Evolutionary conservation across 2,888 invertebrate genomes (phyloP), one percentile per base, ranked within the genome.

Genomic region (Machimus atricapillus): DNA sequence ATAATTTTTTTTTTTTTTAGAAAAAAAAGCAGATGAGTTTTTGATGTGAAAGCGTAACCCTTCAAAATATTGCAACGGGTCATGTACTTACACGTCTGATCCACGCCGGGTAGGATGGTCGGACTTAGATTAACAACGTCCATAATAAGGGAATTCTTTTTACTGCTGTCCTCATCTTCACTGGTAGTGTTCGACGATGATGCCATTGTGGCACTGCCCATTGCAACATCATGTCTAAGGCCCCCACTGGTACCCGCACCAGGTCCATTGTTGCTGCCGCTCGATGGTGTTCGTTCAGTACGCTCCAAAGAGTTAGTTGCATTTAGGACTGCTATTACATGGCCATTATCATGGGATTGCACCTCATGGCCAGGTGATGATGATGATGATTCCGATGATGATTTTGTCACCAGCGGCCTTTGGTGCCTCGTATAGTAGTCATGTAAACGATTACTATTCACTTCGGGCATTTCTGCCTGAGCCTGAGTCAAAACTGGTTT

Each of bases 111-210:
- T 87, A 90, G 89, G 78, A 90, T 88, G 83, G 89, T 89, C 79
- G 91, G 91, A 89, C 91, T 96, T 91, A 96, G 95, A 93, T 96
- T 96, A 91, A 96, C 96, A 90, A 95, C 95, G 93, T 96, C 96
- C 88, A 95, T 95, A 88, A 97, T 95, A 89, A 97, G 93, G 27
- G 96, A 96, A 92, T 96, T 95, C 88, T 89, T 89, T 87, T 88
- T 89, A 88, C 86, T 85, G n/a, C 31, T 37, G 89, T 82, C 83
- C 58, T 79, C 85, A 43, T 88, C 81, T 52, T 74, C 85, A 31
- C 73, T 74, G 19, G 23, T 74, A 34, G 74, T 43, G 43, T 40
- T 43, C 43, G 43, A 40, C 43, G 74, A 85, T 74, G 74, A 74
- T 27, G 74, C 73, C n/a, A 82, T 52, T 58, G 82, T 82, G 16